A percentile compares a stretch with the other conserved stretches of the same genome.
These are phyloP conservation scores for Epicampocera succincta DNA, from an alignment of 2,888 invertebrate genomes.

Conservation along the genomic window DNA sequence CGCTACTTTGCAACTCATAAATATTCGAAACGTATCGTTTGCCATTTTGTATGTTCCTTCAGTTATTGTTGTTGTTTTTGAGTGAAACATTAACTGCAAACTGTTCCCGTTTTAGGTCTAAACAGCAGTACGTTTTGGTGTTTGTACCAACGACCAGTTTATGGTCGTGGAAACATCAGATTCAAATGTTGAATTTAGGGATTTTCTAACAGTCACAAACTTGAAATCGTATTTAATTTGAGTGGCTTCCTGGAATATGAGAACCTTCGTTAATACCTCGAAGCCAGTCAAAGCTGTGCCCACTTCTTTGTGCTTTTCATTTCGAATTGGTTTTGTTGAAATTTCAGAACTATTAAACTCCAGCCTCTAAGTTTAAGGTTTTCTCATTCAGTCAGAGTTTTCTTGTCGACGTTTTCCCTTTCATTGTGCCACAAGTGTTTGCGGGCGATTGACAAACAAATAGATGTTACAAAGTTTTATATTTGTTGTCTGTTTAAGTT, in stretches of 20 bases:
- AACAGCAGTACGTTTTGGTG: conserved; percentile 11
- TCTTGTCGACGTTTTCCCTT: too few species aligned
- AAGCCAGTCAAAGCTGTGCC: conserved; percentile 12
- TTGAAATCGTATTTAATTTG: conserved; percentile 54
- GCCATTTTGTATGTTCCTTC: conserved; percentile 39
- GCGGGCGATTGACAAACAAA: too few species aligned
- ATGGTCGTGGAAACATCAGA: conserved; percentile 20
- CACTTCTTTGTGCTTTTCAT: neutral
- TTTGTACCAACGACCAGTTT: conserved; percentile 13
- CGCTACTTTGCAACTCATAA: conserved; percentile 78
- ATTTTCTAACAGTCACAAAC: conserved; percentile 58
- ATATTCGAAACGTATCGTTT: conserved; percentile 74
- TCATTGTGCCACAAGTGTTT: too few species aligned
- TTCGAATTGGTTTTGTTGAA: too few species aligned
- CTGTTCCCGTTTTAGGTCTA: conserved; percentile 54
- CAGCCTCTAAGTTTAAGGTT: too few species aligned
- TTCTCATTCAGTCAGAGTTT: too few species aligned
- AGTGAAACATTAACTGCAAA: conserved; percentile 58
- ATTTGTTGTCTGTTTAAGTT: too few species aligned
- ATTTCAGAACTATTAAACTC: too few species aligned
- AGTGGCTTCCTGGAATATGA: conserved; percentile 47
- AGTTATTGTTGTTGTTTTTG: conserved; percentile 13
- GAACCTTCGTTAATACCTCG: conserved; percentile 40
- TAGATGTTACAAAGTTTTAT: too few species aligned
- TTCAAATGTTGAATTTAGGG: conserved; percentile 64